phyloP scores from a whole-genome alignment of 92 coral and sea anemone genomes.

The Blastomussa wellsi region DNA sequence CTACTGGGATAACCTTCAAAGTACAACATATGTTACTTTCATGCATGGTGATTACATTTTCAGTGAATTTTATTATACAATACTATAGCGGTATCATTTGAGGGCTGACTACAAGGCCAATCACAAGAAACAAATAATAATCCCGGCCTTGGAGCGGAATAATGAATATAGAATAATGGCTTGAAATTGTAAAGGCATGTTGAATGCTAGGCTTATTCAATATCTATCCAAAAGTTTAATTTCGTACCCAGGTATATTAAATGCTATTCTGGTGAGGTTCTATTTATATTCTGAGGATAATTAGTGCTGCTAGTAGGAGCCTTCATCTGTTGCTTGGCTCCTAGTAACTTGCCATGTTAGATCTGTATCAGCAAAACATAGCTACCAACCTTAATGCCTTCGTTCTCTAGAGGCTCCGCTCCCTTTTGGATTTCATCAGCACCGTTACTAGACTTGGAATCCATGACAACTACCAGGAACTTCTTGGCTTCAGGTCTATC shows the following conservation, averaged over 20 bases:
- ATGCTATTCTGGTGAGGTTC: too few relatives aligned
- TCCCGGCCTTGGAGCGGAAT: background rate
- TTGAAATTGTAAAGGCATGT: too few relatives aligned
- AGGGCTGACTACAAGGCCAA: too few relatives aligned
- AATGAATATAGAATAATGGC: background rate
- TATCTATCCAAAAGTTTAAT: too few relatives aligned
- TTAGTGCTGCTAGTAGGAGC: too few relatives aligned
- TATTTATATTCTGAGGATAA: too few relatives aligned
- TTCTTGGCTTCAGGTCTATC: constrained; percentile 76
- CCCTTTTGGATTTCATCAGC: constrained; percentile 55
- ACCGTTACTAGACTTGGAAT: constrained; percentile 63
- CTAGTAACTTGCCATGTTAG: background rate
- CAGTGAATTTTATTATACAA: background rate
- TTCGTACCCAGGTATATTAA: background rate
- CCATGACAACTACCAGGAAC: constrained; percentile 81
- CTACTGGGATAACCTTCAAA: constrained; percentile 70
- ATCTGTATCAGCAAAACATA: background rate
- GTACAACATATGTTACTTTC: background rate
- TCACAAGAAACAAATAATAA: too few relatives aligned
- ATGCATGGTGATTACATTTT: background rate
- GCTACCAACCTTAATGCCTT: constrained; percentile 51
- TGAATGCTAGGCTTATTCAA: too few relatives aligned
- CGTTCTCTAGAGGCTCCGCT: constrained; percentile 55
- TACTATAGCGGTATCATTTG: too few relatives aligned
- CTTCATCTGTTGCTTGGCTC: too few relatives aligned